phyloP scores from a whole-genome alignment of 2,113 vertebrate species.

The Motacilla tschutschensis region DNA sequence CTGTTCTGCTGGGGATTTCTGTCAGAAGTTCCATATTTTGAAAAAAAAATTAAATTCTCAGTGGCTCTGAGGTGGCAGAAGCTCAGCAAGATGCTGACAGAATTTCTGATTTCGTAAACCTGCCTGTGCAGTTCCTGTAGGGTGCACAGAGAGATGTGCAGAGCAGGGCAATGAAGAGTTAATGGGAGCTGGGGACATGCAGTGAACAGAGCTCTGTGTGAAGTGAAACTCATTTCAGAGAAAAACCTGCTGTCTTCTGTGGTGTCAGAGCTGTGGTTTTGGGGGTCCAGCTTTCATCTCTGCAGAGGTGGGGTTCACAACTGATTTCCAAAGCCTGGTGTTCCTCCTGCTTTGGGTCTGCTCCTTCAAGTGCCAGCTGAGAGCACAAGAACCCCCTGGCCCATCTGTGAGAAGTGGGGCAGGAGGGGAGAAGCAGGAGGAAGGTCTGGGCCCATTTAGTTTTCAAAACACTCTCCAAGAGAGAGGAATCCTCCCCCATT shows the following conservation, averaged over 20 bases:
- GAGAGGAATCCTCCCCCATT: fast-evolving
- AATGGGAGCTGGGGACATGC: not conserved
- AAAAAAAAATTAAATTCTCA: not conserved
- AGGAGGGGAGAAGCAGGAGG: not conserved
- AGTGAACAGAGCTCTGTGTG: not conserved
- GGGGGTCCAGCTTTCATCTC: not conserved
- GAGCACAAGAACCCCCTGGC: not conserved
- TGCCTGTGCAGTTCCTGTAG: not conserved
- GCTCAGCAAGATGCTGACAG: not conserved
- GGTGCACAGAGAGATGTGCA: not conserved
- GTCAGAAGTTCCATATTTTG: not conserved
- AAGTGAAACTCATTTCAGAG: not conserved
- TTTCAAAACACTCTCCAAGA: not conserved
- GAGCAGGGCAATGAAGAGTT: not conserved
- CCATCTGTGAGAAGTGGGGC: not conserved
- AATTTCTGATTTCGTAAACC: not conserved
- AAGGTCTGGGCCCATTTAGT: not conserved
- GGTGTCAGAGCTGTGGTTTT: not conserved
- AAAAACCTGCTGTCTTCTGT: not conserved
- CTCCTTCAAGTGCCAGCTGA: not conserved
- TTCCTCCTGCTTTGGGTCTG: not conserved
- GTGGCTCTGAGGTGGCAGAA: not conserved
- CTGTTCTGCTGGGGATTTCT: slow-evolving; percentile 10
- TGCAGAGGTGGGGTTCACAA: not conserved
- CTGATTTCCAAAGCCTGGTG: not conserved